Conservation (phyloP, 1,140 invertebrate species). For the Pogonus chalceus region DNA sequence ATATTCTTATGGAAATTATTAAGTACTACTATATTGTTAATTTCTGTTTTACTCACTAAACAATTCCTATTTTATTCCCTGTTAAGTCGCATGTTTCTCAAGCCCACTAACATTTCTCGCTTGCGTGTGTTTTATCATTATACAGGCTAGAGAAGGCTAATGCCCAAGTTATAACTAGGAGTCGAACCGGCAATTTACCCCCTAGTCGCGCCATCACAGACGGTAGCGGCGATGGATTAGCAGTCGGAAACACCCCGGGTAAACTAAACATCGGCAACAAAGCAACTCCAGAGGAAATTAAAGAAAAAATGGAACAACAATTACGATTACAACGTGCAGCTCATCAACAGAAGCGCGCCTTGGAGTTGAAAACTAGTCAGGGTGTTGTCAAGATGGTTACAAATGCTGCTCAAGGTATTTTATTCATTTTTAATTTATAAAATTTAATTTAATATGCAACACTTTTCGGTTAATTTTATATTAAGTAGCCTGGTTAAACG, state of each 20-base stretch:
- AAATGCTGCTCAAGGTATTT: conserved; percentile 40
- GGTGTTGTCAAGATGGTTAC: conserved; percentile 44
- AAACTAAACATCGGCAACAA: conserved; percentile 42
- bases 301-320: conserved; percentile 86
- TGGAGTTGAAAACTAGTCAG: conserved; percentile 46
- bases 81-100: conserved; percentile 3
- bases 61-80: no score
- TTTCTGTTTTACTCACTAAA: no score
- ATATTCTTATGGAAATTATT: no score
- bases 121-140: conserved; percentile 35
- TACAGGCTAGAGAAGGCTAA: conserved; percentile 52
- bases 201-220: conserved; percentile 34
- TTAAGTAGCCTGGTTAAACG: no score
- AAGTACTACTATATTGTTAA: conserved; percentile 9
- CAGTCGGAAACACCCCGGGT: conserved; percentile 11
- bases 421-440: no score
- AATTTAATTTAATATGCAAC: no score
- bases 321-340: conserved; percentile 74
- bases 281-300: conserved; percentile 67
- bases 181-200: conserved; percentile 58
- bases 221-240: conserved; percentile 14
- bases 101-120: conserved; percentile 19
- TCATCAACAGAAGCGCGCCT: conserved; percentile 71
- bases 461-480: no score
- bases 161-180: conserved; percentile 61